Conservation (phyloP, 2,113 vertebrate species). For the Pipa parva region DNA sequence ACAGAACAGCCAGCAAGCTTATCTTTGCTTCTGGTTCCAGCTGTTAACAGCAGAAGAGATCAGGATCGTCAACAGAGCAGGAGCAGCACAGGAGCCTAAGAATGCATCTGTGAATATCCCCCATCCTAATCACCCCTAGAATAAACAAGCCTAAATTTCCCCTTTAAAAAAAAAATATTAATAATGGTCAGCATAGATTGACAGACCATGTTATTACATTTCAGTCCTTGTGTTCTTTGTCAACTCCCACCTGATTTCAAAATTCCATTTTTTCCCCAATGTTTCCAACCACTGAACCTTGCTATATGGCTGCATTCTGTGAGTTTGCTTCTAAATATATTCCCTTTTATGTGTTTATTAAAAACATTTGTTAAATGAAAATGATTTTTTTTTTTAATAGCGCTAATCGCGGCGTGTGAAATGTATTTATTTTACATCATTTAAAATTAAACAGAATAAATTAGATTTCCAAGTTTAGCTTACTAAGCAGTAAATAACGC, state of each 20-base stretch:
- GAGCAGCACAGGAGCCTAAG: too few relatives aligned
- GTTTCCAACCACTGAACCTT: not conserved
- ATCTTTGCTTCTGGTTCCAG: too few relatives aligned
- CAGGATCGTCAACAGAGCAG: too few relatives aligned
- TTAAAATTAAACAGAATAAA: conserved; percentile 27
- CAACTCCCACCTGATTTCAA: not conserved
- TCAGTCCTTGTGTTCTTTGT: not conserved
- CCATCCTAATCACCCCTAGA: too few relatives aligned
- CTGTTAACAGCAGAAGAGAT: too few relatives aligned
- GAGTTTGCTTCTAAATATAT: not conserved
- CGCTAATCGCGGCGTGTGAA: conserved; percentile 3
- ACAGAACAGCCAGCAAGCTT: too few relatives aligned
- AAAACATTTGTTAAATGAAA: not conserved
- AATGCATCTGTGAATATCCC: too few relatives aligned
- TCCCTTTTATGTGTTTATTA: conserved; percentile 12
- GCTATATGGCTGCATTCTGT: too few relatives aligned
- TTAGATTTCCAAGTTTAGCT: conserved; percentile 27
- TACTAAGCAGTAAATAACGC: conserved; percentile 34
- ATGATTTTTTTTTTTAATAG: not conserved
- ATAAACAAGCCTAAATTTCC: too few relatives aligned
- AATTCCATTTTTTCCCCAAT: not conserved
- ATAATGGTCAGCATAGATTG: too few relatives aligned
- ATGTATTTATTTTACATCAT: conserved; percentile 30
- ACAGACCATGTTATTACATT: too few relatives aligned
- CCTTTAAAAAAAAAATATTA: too few relatives aligned